A percentile compares a stretch with the other conserved stretches of the same genome.
These are phyloP conservation scores for Erythrolamprus reginae DNA, from an alignment of 2,113 vertebrate genomes.

Conservation along the genomic window DNA sequence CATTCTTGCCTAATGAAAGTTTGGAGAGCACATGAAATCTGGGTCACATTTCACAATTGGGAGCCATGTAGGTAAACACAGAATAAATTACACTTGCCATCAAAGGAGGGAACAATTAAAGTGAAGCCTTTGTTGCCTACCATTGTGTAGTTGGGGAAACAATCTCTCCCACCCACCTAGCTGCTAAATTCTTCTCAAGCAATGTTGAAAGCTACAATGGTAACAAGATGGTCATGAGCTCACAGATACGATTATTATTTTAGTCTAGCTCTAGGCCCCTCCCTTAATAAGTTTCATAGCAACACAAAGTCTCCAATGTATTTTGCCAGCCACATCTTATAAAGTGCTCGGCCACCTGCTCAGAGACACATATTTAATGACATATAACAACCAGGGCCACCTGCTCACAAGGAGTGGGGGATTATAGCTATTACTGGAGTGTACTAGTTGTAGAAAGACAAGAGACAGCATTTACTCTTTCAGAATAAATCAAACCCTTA, in stretches of 20 bases:
- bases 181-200: slow-evolving; percentile 14
- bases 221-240: not conserved
- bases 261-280: not conserved
- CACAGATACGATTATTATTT: not conserved
- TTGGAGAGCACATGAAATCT: slow-evolving; percentile 49
- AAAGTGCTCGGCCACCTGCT: slow-evolving; percentile 28
- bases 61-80: slow-evolving; percentile 37
- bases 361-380: slow-evolving; percentile 25
- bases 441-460: slow-evolving; percentile 24
- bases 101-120: slow-evolving; percentile 46
- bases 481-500: slow-evolving; percentile 28
- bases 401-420: not conserved
- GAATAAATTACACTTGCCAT: slow-evolving; percentile 30
- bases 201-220: slow-evolving; percentile 15
- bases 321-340: slow-evolving; percentile 21
- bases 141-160: slow-evolving; percentile 27
- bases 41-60: slow-evolving; percentile 47
- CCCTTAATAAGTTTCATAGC: slow-evolving; percentile 12
- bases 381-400: slow-evolving; percentile 32
- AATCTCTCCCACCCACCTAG: not conserved
- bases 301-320: not conserved
- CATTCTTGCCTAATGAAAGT: slow-evolving; percentile 60
- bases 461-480: slow-evolving; percentile 22
- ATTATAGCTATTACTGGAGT: slow-evolving; percentile 9
- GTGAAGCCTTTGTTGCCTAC: slow-evolving; percentile 31